Evolutionary conservation across 1,140 invertebrate genomes (phyloP).

Genomic region (Meloidogyne chitwoodi): DNA sequence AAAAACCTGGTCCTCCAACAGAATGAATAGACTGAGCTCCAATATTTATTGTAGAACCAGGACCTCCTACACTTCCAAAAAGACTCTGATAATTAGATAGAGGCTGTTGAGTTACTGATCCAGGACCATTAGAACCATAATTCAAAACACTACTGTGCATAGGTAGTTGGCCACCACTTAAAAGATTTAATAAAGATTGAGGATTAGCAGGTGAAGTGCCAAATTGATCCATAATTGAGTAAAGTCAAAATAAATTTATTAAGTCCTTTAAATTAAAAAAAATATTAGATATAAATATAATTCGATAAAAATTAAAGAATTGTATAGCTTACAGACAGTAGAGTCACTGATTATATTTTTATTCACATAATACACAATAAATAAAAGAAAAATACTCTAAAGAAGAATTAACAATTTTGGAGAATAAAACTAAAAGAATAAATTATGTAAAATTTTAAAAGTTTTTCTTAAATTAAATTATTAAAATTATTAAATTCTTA

Average conservation of each 20-base stretch:
- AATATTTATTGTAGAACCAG: slow-evolving; percentile 24
- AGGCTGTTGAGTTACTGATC: slow-evolving; percentile 21
- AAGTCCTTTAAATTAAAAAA: too few species aligned
- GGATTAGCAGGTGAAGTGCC: slow-evolving; percentile 37
- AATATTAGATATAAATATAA: too few species aligned
- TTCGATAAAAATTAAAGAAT: too few species aligned
- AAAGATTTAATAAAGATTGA: slow-evolving; percentile 39
- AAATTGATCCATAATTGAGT: slow-evolving; percentile 44
- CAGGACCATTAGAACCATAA: slow-evolving; percentile 6
- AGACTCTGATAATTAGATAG: slow-evolving; percentile 24
- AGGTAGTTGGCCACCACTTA: slow-evolving; percentile 40
- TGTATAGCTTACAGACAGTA: too few species aligned
- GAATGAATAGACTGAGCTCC: slow-evolving; percentile 21
- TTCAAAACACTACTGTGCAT: neutral
- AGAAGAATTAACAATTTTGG: too few species aligned
- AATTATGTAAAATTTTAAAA: neutral
- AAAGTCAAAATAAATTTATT: too few species aligned
- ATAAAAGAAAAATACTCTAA: too few species aligned
- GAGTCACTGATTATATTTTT: too few species aligned
- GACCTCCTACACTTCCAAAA: slow-evolving; percentile 18
- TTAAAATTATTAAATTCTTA: neutral
- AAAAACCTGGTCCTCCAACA: slow-evolving; percentile 31
- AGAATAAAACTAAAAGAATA: too few species aligned
- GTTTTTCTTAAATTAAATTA: neutral
- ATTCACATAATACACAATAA: too few species aligned